These are phyloP conservation scores for Uropetala carovei DNA, from an alignment of 2,888 invertebrate species.

Conservation along the genomic window DNA sequence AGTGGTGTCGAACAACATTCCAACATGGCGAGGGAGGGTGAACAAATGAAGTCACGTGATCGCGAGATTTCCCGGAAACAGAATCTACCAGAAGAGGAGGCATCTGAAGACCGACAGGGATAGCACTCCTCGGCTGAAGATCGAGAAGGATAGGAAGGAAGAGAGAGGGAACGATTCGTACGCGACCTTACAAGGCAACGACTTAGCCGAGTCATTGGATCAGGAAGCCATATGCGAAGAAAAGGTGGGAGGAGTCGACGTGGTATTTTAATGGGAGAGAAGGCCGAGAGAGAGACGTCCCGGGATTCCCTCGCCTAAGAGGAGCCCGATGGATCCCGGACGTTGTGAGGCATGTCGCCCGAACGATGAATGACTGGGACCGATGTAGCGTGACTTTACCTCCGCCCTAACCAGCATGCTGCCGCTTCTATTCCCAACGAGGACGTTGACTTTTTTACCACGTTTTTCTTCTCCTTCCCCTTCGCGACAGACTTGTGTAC, in stretches of 20 bases:
- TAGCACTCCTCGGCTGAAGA: too few species aligned
- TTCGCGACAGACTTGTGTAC: not conserved
- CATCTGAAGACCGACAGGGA: not conserved
- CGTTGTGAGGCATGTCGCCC: not conserved
- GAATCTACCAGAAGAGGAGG: not conserved
- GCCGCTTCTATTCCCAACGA: not conserved
- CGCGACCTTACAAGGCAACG: slow-evolving; percentile 19
- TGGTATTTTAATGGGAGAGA: not conserved
- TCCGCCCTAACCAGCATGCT: not conserved
- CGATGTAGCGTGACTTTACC: not conserved
- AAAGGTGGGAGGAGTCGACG: not conserved
- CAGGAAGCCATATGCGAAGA: not conserved
- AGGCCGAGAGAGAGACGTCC: not conserved
- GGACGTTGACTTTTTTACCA: not conserved
- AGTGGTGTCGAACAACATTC: not conserved
- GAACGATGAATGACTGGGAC: not conserved
- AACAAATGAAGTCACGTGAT: not conserved
- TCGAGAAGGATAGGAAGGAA: too few species aligned
- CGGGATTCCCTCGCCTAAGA: not conserved
- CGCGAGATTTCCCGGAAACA: not conserved
- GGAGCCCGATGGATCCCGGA: not conserved
- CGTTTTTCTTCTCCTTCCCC: not conserved
- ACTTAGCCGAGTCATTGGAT: not conserved
- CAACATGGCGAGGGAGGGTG: not conserved
- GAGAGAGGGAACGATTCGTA: too few species aligned